Evolutionary conservation across 1,140 invertebrate species (phyloP).

Genomic region (Zaprionus davidi): DNA sequence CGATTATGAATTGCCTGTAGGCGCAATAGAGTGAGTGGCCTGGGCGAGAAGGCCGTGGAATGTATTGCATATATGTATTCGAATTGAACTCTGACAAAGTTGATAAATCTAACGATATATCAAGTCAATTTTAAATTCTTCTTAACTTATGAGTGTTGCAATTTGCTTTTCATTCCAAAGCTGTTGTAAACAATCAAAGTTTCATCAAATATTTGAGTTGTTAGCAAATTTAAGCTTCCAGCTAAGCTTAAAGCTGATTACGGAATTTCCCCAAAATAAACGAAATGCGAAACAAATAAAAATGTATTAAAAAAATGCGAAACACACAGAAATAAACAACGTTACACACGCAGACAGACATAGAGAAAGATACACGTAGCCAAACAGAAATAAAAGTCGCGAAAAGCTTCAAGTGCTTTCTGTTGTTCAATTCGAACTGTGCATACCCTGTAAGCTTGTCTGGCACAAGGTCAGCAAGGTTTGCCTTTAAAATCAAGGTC

Average conservation of each 20-base stretch:
- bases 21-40: background rate
- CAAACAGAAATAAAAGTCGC: conserved; percentile 6
- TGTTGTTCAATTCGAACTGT: background rate
- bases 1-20: conserved; percentile 43
- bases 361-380: background rate
- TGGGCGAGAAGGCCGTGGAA: background rate
- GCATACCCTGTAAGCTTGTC: background rate
- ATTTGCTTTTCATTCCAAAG: conserved; percentile 9
- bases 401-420: background rate
- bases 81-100: background rate
- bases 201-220: conserved; percentile 16
- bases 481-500: background rate
- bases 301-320: conserved; percentile 35
- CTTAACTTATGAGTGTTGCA: background rate
- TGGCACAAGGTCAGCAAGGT: background rate
- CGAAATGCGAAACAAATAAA: conserved; percentile 19
- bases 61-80: background rate
- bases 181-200: conserved; percentile 10
- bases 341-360: background rate
- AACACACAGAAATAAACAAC: conserved; percentile 27
- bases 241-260: conserved; percentile 40
- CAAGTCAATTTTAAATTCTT: background rate
- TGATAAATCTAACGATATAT: background rate
- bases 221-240: conserved; percentile 7
- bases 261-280: conserved; percentile 13